A percentile compares a stretch with the other conserved stretches of the same genome.
Conservation (phyloP, 2,113 vertebrate genomes). For the Pitta sordida region DNA sequence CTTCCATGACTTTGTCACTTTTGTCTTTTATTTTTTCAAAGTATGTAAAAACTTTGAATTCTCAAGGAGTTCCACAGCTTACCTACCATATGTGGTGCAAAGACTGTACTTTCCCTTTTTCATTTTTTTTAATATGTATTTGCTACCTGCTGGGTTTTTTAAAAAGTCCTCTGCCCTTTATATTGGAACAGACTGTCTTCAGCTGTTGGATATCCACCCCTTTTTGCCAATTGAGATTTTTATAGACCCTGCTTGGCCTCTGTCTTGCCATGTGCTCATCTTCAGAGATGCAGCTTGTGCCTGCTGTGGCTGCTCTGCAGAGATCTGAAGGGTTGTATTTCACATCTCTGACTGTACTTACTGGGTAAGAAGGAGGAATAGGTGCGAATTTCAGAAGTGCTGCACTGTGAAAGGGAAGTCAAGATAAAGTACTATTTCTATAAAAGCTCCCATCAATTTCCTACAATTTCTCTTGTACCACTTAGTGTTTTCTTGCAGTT, state of each 20-base stretch:
- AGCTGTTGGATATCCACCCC: not conserved
- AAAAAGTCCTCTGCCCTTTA: not conserved
- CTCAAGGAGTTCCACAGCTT: not conserved
- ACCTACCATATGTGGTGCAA: not conserved
- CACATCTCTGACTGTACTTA: not conserved
- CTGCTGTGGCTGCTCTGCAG: not conserved
- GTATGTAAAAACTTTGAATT: not conserved
- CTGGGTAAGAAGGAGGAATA: not conserved
- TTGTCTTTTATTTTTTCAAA: not conserved
- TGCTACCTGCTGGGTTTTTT: not conserved
- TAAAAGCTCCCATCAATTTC: not conserved
- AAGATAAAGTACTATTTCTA: not conserved
- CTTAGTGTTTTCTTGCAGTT: not conserved
- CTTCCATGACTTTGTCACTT: not conserved
- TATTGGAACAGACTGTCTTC: not conserved
- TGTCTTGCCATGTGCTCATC: not conserved
- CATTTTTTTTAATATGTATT: not conserved
- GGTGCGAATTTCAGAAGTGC: not conserved
- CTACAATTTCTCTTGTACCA: not conserved
- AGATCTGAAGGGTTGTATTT: not conserved
- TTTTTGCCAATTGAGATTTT: not conserved
- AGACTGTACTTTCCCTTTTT: not conserved
- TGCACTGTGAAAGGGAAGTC: not conserved
- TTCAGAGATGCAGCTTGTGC: not conserved
- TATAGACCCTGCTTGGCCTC: not conserved